Evolutionary conservation across 64 coral and sea anemone genomes (phyloP).

Genomic region (Porites lutea): DNA sequence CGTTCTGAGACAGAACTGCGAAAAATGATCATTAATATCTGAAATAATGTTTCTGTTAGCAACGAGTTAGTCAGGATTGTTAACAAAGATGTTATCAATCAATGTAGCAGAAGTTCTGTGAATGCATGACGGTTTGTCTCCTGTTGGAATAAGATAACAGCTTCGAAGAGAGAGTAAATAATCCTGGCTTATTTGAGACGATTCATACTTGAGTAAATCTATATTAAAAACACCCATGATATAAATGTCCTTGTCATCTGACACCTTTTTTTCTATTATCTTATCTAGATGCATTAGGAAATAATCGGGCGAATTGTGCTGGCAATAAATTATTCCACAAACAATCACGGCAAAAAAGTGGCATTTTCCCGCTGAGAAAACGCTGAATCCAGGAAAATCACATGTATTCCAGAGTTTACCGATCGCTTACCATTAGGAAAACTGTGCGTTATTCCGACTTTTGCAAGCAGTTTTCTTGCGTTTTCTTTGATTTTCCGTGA

Average conservation of each 20-base stretch:
- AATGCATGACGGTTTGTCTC: constrained; percentile 29
- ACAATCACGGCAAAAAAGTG: not conserved
- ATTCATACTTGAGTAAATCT: not conserved
- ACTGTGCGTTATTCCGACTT: too few species aligned
- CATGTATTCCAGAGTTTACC: too few species aligned
- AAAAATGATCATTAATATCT: constrained; percentile 52
- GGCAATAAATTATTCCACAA: not conserved
- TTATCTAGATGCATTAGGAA: not conserved
- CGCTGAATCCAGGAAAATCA: too few species aligned
- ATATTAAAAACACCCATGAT: constrained; percentile 4
- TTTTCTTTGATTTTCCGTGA: too few species aligned
- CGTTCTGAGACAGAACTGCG: constrained; percentile 22
- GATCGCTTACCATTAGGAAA: too few species aligned
- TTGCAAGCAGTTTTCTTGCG: too few species aligned
- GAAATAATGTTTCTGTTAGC: constrained; percentile 30
- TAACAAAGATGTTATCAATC: constrained; percentile 54
- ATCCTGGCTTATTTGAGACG: not conserved
- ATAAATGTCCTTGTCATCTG: constrained; percentile 4
- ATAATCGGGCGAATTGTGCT: not conserved
- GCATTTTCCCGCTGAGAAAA: too few species aligned
- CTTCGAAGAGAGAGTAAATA: constrained; percentile 10
- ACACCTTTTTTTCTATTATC: not conserved
- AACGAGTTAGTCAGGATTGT: constrained; percentile 8
- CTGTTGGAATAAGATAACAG: constrained; percentile 29
- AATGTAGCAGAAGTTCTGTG: constrained; percentile 48